phyloP scores from a whole-genome alignment of 2,113 vertebrate species.

The Albula glossodonta region DNA sequence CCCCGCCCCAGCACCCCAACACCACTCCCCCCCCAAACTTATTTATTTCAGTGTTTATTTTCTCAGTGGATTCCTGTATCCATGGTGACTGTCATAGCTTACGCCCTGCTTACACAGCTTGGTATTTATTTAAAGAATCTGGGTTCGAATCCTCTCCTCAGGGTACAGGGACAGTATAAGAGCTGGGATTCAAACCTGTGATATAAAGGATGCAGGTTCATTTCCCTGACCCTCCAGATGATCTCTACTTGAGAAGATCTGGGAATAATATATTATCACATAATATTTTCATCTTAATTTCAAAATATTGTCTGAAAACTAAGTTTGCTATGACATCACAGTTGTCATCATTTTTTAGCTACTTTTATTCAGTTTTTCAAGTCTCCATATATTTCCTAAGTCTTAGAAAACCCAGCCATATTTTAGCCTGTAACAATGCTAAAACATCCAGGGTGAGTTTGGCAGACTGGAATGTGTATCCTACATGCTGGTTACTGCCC shows the following conservation, averaged over 20 bases:
- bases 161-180: neutral
- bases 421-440: too few relatives aligned
- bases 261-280: neutral
- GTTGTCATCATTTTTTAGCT: too few relatives aligned
- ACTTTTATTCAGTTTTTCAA: too few relatives aligned
- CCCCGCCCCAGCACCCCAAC: neutral
- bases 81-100: neutral
- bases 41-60: slow-evolving; percentile 44
- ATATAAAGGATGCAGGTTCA: neutral
- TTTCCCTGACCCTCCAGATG: neutral
- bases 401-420: too few relatives aligned
- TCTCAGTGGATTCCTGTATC: neutral
- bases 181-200: neutral
- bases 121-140: slow-evolving; percentile 44
- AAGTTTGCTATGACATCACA: too few relatives aligned
- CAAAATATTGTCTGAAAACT: neutral
- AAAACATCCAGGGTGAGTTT: too few relatives aligned
- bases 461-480: too few relatives aligned
- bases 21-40: neutral
- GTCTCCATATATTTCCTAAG: too few relatives aligned
- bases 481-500: too few relatives aligned
- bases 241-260: neutral
- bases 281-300: neutral
- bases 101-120: slow-evolving; percentile 54
- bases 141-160: neutral